Base-by-base conservation (phyloP, 2,797 vertebrate genomes). In the Erithacus rubecula region DNA sequence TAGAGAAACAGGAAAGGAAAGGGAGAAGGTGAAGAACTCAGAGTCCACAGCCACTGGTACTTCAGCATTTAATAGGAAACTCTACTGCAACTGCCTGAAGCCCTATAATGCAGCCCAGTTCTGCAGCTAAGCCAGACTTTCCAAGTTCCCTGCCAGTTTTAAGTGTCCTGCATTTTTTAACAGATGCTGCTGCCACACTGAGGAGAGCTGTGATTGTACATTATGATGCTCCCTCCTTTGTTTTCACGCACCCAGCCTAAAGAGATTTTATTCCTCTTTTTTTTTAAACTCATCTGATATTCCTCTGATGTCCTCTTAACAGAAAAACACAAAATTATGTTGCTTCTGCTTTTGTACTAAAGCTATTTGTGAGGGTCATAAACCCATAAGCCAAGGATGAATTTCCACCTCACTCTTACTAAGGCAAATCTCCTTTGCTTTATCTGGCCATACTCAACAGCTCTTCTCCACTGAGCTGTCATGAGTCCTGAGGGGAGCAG, bases 171-270 rank as follows among this genome's bases (percentile, higher is more conserved):
- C 76, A 75, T 83, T 87, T 95, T 90, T 75, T 72, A 95, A 71
- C 72, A 94, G 94, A 76, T 90, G 87, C 46, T 86, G 90, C 90
- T 95, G 90, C 89, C 93, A 93, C 72, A 79, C 83, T 79, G 89
- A 94, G 85, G 92, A 93, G 60, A 84, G 69, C 60, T 74, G 23
- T 37, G 76, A 71, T 47, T 59, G 58, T 55, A 71, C 85, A 56
- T 80, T 90, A 44, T n/a, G 47, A 13, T 52, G 51, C 68, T 70
- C 7, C 60, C 27, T 89, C 44, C 10, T 80, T 86, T 83, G 26
- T 74, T 92, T 93, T 78, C 59, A 75, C 23, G 72, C 88, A 82
- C 16, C 2, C 5, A 83, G 23, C 37, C 51, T 41, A 36, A 39
- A 58, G 32, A 76, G 17, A 72, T 77, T 83, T 80, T 65, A n/a